Percentiles rank a stretch among this genome's conserved stretches.
Conservation (phyloP, 2,113 vertebrate species). For the Hippolais icterina region DNA sequence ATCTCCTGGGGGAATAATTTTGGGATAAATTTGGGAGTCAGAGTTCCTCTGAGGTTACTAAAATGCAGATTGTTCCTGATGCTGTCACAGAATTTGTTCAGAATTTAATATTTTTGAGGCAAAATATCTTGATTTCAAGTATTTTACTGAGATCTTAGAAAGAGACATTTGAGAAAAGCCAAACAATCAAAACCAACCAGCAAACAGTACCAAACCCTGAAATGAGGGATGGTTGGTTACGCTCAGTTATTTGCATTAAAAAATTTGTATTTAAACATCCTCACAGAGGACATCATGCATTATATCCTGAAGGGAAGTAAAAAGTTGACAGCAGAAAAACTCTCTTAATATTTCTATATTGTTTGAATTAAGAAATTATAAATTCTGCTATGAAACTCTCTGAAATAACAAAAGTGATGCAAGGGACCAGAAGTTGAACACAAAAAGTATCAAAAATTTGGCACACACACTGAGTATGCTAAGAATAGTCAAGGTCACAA, state of each 20-base stretch:
- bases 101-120: background rate
- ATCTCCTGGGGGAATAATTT: background rate
- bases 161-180: background rate
- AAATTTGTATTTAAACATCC: background rate
- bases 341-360: background rate
- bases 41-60: background rate
- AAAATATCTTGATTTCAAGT: background rate
- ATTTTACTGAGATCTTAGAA: background rate
- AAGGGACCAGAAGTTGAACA: background rate
- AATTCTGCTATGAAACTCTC: background rate
- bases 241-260: background rate
- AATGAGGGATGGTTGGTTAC: background rate
- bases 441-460: background rate
- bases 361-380: background rate
- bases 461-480: accelerated
- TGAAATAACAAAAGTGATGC: background rate
- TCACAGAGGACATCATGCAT: background rate
- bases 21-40: background rate
- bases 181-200: background rate
- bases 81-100: background rate
- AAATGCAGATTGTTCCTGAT: background rate
- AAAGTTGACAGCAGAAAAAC: background rate
- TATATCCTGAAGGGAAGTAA: background rate
- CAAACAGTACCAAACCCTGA: background rate
- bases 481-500: background rate